Base-by-base conservation (phyloP, 2,113 vertebrate genomes). In the Sterrhoptilus dennistouni region DNA sequence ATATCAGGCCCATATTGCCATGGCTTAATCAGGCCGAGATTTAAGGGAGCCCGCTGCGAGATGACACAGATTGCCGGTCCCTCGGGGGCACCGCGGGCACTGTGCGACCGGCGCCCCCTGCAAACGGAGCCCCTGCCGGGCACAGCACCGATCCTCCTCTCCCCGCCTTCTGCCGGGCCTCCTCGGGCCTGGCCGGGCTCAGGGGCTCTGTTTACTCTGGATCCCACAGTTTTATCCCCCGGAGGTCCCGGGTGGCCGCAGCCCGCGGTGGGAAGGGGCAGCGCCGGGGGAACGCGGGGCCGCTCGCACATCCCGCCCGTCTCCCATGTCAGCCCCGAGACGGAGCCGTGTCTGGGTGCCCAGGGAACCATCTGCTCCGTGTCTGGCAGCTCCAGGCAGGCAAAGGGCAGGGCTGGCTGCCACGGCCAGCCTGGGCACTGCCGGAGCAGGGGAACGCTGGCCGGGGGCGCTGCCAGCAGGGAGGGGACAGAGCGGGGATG, bases 1-100 rank as follows among this genome's bases (percentile, higher is more conserved):
- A 20, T 63, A 79, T 47, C 23, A 2, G 75, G 90, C 92, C 87
- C 95, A 93, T 95, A 93, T 83, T 95, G 93, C 64, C 88, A 60
- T 25, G 0, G 12, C 90, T 94, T 97, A 92, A 96, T 96, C 95
- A 96, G 92, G 92, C 64, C 4, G 64, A 88, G 95, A 68, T 95
- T 91, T 88, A 88, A 92, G 88, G 93, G 77, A 93, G 78, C 93
- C 93, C 1, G 56, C 93, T 96, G 93, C 75, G 95, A 95, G 92
- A 77, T 96, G 95, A 96, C 95, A 96, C 92, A 96, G 95, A 96
- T 96, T 92, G 82, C 50, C 35, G 50, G 42, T 95, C 78, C 74
- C 84, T 64, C 10, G 11, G 94, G 95, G 91, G 10, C 90, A 24
- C 63, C 50, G 10, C 3, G 19, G 89, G 54, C 93, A 76, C 50